Base-by-base conservation (phyloP, 1,140 invertebrate species). In the Zaprionus ghesquierei region DNA sequence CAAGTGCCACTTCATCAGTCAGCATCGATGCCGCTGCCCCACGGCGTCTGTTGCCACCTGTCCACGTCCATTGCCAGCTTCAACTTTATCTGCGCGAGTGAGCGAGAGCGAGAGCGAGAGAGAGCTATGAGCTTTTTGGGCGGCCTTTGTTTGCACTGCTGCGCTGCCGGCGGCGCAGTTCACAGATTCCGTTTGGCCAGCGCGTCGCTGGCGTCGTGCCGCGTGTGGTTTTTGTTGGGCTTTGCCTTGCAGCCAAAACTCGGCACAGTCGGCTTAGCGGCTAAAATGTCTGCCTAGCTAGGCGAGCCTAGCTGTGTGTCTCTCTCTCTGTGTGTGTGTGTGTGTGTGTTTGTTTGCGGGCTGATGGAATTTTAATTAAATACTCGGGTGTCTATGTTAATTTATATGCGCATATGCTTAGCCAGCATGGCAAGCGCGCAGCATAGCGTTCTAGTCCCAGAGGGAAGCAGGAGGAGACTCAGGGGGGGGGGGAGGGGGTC, bases 311-410 rank as follows among this genome's bases (percentile, higher is more conserved):
- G 25, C 25, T 25, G 25, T 25, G 46, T 70, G 53, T n/a, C n/a
- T n/a, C n/a, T n/a, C 23, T 46, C 51, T 33, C 20, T 51, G 18
- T 44, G 10, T 23, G 27, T 49, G 50, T 81, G 46, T 70, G 53
- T 55, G 44, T 46, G 64, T 63, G 18, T 27, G 46, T 73, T 53
- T 58, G 68, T 65, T 49, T 69, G 55, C 74, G 78, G 62, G 64
- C 79, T 89, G 84, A 89, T 89, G 84, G 84, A 89, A 89, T 89
- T 89, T 89, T 89, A 89, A 89, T 89, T 89, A 89, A 89, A 89
- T 89, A 89, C 84, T 89, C 80, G 49, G 85, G 80, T 84, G 85
- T 89, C 84, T 89, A 89, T 89, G 84, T 89, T 89, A 89, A 89
- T 89, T 89, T 89, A 89, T 89, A 89, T 89, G 84, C 84, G 84